Conservation (phyloP, 2,113 vertebrate species). For the Sinocyclocheilus maitianheensis region DNA sequence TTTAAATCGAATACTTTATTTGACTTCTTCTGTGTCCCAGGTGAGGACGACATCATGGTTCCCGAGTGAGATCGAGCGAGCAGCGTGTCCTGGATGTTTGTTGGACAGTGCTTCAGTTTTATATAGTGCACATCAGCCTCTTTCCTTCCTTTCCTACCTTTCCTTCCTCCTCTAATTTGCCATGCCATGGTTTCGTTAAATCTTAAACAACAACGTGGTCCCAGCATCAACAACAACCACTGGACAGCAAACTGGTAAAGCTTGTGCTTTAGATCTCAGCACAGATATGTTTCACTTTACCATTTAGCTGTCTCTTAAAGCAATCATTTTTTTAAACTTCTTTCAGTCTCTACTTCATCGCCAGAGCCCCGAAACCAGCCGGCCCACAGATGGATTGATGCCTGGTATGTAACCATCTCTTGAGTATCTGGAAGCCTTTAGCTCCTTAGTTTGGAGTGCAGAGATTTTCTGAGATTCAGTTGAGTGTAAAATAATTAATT, state of each 20-base stretch:
- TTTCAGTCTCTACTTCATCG: slow-evolving; percentile 75
- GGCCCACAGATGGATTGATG: slow-evolving; percentile 81
- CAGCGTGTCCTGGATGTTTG: slow-evolving; percentile 62
- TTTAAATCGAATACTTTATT: background rate
- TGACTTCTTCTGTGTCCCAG: slow-evolving; percentile 47
- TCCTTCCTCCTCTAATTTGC: slow-evolving; percentile 47
- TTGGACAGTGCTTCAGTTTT: slow-evolving; percentile 40
- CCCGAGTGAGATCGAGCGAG: slow-evolving; percentile 63
- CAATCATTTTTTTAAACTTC: background rate
- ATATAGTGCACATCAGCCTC: slow-evolving; percentile 39
- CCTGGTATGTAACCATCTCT: slow-evolving; percentile 71
- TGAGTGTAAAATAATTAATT: too few relatives aligned
- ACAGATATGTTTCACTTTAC: background rate
- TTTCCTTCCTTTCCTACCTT: slow-evolving; percentile 20
- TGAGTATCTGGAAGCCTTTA: background rate
- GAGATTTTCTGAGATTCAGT: background rate
- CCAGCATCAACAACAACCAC: slow-evolving; percentile 81
- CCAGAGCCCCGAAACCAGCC: slow-evolving; percentile 69
- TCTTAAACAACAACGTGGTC: slow-evolving; percentile 81
- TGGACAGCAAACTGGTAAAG: slow-evolving; percentile 82
- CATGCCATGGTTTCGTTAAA: slow-evolving; percentile 84
- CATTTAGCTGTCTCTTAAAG: background rate
- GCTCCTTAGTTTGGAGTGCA: background rate
- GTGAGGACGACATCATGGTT: slow-evolving; percentile 61
- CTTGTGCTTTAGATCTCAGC: background rate